phyloP scores from a whole-genome alignment of 2,888 invertebrate species.

The Andrena haemorrhoa region DNA sequence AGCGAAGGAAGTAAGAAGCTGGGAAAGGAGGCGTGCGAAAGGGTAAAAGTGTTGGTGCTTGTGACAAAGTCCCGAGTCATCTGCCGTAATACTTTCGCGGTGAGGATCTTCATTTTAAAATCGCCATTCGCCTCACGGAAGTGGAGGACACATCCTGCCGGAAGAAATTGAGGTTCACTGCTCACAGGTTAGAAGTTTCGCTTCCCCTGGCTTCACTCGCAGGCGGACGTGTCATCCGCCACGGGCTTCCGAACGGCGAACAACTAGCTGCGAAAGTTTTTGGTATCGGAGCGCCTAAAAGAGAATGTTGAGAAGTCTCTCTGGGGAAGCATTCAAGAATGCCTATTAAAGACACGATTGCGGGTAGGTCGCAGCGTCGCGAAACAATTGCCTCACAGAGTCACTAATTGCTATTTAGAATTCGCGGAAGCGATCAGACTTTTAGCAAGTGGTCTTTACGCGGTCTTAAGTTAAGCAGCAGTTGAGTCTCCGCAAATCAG shows the following conservation, averaged over 20 bases:
- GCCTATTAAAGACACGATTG: background rate
- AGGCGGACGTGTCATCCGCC: background rate
- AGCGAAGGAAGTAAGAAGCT: background rate
- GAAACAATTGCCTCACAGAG: background rate
- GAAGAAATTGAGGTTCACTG: conserved; percentile 4
- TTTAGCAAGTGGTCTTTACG: background rate
- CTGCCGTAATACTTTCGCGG: conserved; percentile 1
- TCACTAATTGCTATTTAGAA: background rate
- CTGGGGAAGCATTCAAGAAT: background rate
- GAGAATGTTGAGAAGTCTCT: background rate
- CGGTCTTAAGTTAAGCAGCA: background rate
- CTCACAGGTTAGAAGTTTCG: conserved; percentile 7
- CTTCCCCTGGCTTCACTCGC: background rate
- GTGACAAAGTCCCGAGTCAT: background rate
- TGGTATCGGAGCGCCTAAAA: background rate
- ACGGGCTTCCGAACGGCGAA: background rate
- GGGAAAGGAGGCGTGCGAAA: background rate
- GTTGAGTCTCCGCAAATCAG: background rate
- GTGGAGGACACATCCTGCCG: background rate
- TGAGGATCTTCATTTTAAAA: conserved; percentile 6
- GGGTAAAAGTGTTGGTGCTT: background rate
- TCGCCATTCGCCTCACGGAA: conserved; percentile 1
- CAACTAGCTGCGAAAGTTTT: background rate
- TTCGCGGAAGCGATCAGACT: background rate
- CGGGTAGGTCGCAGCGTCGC: background rate